Base-by-base conservation (phyloP, 35 echinoderm and acorn worm genomes). In the Heliocidaris tuberculata region DNA sequence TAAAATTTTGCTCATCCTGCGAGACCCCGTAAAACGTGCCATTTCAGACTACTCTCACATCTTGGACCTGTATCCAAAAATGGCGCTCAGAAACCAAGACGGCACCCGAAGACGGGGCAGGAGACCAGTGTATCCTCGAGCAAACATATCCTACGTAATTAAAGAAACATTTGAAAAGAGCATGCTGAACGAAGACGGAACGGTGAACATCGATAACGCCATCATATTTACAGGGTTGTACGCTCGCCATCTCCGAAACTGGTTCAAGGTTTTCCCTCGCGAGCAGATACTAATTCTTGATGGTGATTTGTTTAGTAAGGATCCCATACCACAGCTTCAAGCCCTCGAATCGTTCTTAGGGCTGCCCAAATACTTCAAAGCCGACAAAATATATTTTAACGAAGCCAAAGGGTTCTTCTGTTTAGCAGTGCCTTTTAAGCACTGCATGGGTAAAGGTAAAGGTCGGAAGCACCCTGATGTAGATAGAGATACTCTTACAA, bases 211-310 rank as follows among this genome's bases (percentile, higher is more conserved):
- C 8, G 48, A 85, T 11, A 96, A 94, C 54, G 71, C 32, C 11
- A 30, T 96, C 2, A 88, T 96, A 11, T 31, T 94, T 9, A 50
- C 48, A 30, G 93, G 95, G 15, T 48, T 96, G 15, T 96, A 96
- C 86, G 11, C 19, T 85, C 19, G 24, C 9, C 48, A 96, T 71
- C 21, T 94, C 13, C 15, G 47, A 60, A 8, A 47, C 9, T 96
- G 95, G 95, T 88, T 96, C 19, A 94, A 86, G 2, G 8, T 47
- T 50, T 96, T 94, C 86, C 95, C 70, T 4, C 52, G 30, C 15
- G 61, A 94, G 32, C 89, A 96, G 10, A 54, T 96, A 50, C 78
- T 96, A 10, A 47, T 96, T 32, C n/a, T 96, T 8, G 95, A 96
- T 60, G 95, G 92, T 50, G 78, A 48, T 12, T 16, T 94, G 30